Percentiles rank a stretch among this genome's conserved stretches.
Conservation (phyloP, 2,797 vertebrate species). For the Neosilurus hyrtlii region DNA sequence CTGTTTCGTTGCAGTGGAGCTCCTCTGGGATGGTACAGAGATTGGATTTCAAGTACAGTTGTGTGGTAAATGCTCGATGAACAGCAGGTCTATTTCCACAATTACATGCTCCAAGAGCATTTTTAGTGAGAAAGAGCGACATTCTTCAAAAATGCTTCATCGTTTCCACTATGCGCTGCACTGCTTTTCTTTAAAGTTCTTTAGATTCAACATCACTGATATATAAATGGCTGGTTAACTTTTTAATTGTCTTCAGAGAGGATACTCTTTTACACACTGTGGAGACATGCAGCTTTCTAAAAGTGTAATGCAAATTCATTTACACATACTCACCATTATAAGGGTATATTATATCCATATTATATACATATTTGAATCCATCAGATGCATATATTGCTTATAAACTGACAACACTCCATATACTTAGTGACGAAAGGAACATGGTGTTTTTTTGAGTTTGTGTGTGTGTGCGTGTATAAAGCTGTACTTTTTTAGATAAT, state of each 20-base stretch:
- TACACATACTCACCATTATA: not conserved
- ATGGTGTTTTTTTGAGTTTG: not conserved
- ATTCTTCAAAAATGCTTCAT: not conserved
- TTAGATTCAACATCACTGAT: not conserved
- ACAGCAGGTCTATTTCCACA: slow-evolving; percentile 40
- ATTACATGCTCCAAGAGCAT: slow-evolving; percentile 14
- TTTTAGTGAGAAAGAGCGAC: slow-evolving; percentile 9
- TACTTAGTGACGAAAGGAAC: not conserved
- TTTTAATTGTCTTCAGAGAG: not conserved
- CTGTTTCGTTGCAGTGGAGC: slow-evolving; percentile 34
- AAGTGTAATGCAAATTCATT: not conserved
- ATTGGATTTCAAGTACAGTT: slow-evolving; percentile 51
- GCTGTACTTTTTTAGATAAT: not conserved
- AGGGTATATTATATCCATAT: not conserved
- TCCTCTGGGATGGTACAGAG: slow-evolving; percentile 42
- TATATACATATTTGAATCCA: too few relatives aligned
- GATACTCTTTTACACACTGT: not conserved
- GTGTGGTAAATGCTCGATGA: slow-evolving; percentile 42
- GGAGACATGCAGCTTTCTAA: not conserved
- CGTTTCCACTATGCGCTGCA: not conserved
- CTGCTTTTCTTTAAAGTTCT: not conserved
- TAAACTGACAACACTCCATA: not conserved
- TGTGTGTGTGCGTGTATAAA: not conserved
- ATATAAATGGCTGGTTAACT: not conserved
- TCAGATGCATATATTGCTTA: not conserved